Conservation (phyloP, 2,888 invertebrate genomes). For the Tiliacea aurago region DNA sequence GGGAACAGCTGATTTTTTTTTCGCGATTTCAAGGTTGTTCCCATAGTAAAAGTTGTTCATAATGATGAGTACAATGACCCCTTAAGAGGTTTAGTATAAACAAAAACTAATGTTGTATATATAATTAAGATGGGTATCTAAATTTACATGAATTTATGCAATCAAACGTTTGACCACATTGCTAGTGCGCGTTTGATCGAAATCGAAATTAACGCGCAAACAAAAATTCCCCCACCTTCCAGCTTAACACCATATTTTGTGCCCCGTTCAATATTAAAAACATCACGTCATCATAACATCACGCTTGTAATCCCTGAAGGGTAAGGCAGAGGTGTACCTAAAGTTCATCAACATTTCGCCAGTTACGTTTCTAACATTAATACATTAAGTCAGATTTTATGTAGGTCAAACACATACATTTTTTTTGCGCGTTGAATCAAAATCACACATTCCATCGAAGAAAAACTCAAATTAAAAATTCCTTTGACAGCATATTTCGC, state of each 20-base stretch:
- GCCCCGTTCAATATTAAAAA: background rate
- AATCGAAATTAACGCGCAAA: background rate
- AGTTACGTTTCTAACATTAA: no score
- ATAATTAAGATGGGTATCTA: slow-evolving; percentile 27
- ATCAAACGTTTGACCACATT: slow-evolving; percentile 14
- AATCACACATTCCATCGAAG: background rate
- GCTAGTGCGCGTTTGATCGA: slow-evolving; percentile 12
- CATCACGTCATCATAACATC: no score
- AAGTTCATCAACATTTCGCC: no score
- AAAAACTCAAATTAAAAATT: background rate
- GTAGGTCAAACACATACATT: background rate
- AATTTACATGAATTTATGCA: slow-evolving; percentile 29
- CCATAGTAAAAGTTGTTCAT: no score
- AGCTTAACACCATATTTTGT: background rate
- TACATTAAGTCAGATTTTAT: background rate
- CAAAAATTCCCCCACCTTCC: background rate
- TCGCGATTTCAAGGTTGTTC: no score
- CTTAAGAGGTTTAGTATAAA: no score
- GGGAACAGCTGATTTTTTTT: no score
- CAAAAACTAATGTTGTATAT: no score
- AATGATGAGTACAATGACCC: no score
- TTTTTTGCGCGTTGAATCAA: background rate
- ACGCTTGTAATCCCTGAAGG: no score
- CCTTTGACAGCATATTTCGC: slow-evolving; percentile 25
- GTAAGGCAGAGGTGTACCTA: no score